Percentiles rank a stretch among this genome's conserved stretches.
phyloP scores from a whole-genome alignment of 2,888 invertebrate species.

The Aphelenchoides bicaudatus region DNA sequence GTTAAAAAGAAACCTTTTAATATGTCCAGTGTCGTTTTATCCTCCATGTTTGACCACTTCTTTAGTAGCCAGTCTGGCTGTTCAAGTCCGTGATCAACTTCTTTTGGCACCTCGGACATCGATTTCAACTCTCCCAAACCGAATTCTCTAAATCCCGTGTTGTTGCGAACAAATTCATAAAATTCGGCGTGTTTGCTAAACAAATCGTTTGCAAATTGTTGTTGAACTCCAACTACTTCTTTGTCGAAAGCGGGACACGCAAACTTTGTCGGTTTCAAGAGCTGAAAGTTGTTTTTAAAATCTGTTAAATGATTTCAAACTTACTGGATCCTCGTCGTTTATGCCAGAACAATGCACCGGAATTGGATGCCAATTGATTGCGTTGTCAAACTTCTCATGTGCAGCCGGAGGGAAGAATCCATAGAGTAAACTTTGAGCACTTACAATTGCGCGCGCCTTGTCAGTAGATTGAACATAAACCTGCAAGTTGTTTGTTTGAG shows the following conservation, averaged over 20 bases:
- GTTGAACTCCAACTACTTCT: slow-evolving; percentile 1
- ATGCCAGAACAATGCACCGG: slow-evolving; percentile 41
- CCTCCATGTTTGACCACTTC: slow-evolving; percentile 40
- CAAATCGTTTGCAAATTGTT: slow-evolving; percentile 17
- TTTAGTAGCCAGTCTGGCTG: slow-evolving; percentile 47
- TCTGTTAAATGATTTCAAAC: not conserved
- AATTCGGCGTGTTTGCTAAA: slow-evolving; percentile 37
- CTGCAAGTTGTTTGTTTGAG: slow-evolving; percentile 24
- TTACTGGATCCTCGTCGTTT: slow-evolving; percentile 42
- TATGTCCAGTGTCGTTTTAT: slow-evolving; percentile 37
- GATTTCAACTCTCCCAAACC: slow-evolving; percentile 27
- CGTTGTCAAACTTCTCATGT: slow-evolving; percentile 33
- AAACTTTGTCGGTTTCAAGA: slow-evolving; percentile 33
- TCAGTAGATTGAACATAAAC: slow-evolving; percentile 61
- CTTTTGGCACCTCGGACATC: slow-evolving; percentile 40
- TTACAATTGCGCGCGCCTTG: slow-evolving; percentile 68
- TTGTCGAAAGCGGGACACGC: slow-evolving; percentile 28
- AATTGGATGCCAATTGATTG: slow-evolving; percentile 45
- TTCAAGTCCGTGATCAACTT: slow-evolving; percentile 33
- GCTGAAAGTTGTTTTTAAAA: slow-evolving; percentile 13
- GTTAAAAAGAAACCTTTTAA: not conserved
- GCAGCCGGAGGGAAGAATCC: slow-evolving; percentile 69
- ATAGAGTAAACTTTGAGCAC: slow-evolving; percentile 76
- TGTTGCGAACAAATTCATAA: slow-evolving; percentile 32
- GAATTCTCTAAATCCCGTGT: slow-evolving; percentile 31